phyloP scores from a whole-genome alignment of 2,113 vertebrate species.

The Scortum barcoo region DNA sequence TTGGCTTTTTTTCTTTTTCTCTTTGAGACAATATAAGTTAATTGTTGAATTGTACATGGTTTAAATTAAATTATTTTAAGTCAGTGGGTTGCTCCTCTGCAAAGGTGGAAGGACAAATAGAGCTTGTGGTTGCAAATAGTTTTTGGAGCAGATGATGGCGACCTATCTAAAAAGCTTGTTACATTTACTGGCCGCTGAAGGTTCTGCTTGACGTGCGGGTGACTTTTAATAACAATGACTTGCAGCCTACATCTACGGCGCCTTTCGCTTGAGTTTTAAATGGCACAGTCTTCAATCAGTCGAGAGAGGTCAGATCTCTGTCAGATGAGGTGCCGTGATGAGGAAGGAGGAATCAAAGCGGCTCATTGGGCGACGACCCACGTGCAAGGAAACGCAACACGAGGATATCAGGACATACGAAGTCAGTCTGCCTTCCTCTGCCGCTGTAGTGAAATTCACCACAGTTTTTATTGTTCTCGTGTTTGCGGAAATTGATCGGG shows the following conservation, averaged over 20 bases:
- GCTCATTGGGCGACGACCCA: conserved; percentile 34
- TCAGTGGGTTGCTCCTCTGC: neutral
- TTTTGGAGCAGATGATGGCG: conserved; percentile 19
- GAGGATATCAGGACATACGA: conserved; percentile 5
- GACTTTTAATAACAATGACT: conserved; percentile 71
- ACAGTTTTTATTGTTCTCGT: conserved; percentile 25
- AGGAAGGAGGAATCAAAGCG: conserved; percentile 32
- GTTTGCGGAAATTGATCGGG: conserved; percentile 57
- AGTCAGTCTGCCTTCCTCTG: conserved; percentile 25
- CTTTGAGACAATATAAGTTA: neutral
- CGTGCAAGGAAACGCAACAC: conserved; percentile 9
- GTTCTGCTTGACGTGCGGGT: conserved; percentile 59
- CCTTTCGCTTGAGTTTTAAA: conserved; percentile 71
- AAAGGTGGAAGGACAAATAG: neutral
- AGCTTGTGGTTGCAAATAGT: conserved; percentile 1
- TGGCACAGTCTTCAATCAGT: conserved; percentile 77
- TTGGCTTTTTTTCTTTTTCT: neutral
- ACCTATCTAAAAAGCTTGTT: conserved; percentile 57
- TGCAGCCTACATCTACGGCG: conserved; percentile 39
- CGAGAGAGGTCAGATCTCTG: conserved; percentile 64
- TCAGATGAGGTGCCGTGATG: conserved; percentile 64
- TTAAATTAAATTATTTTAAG: neutral
- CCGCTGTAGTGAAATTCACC: neutral
- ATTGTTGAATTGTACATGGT: neutral
- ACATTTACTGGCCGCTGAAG: conserved; percentile 58